phyloP scores from a whole-genome alignment of 2,113 vertebrate genomes.

The Elephas maximus region DNA sequence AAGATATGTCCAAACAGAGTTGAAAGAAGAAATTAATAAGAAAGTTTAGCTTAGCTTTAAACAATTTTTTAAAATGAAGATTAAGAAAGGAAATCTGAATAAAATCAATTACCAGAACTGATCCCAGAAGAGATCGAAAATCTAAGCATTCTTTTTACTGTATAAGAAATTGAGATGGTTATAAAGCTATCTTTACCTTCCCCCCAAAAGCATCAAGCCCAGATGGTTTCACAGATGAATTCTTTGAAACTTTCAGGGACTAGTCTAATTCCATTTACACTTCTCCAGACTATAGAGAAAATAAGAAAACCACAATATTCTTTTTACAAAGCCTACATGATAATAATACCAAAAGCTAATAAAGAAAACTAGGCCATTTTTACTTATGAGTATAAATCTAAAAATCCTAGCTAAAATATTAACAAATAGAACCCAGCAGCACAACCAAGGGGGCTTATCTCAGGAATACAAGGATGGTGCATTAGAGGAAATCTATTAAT shows the following conservation, averaged over 20 bases:
- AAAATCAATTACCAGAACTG: conserved; percentile 1
- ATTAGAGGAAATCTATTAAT: neutral
- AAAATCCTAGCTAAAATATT: conserved; percentile 15
- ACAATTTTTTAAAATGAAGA: neutral
- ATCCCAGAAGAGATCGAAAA: neutral
- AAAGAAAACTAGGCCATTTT: neutral
- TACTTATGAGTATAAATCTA: neutral
- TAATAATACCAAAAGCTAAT: neutral
- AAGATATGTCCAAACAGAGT: neutral
- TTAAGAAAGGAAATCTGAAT: conserved; percentile 35
- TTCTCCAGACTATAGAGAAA: neutral
- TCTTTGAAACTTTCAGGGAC: no score
- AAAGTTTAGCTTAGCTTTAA: conserved; percentile 11
- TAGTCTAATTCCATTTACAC: neutral
- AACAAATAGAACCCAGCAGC: neutral
- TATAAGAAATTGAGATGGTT: neutral
- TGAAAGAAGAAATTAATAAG: conserved; percentile 42
- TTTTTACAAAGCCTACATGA: neutral
- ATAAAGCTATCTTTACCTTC: neutral
- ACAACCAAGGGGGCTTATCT: neutral
- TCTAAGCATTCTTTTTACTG: neutral
- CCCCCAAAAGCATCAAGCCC: neutral
- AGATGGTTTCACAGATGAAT: neutral
- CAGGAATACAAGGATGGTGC: neutral
- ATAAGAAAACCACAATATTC: neutral